A percentile compares a stretch with the other conserved stretches of the same genome.
Evolutionary conservation across 2,113 vertebrate genomes (phyloP).

Genomic region (Athene cunicularia): DNA sequence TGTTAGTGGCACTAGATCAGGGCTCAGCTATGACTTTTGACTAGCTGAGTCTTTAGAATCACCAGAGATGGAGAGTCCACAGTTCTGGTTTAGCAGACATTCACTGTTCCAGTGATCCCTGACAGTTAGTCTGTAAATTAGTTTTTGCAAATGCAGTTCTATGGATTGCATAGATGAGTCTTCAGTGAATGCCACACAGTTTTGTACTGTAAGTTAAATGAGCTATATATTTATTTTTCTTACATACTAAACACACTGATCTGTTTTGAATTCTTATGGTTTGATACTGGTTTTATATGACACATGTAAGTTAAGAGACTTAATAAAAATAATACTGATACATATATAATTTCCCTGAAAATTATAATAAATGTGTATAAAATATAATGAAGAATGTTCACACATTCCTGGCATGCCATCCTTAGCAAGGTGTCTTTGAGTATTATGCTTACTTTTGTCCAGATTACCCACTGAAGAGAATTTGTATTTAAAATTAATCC

Average conservation of each 20-base stretch:
- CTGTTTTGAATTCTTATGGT: neutral
- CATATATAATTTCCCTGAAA: neutral
- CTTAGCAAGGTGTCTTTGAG: neutral
- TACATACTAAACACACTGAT: neutral
- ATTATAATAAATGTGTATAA: neutral
- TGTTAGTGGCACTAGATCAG: neutral
- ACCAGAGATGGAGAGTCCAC: neutral
- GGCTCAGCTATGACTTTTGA: neutral
- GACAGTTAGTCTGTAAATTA: neutral
- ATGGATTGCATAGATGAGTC: neutral
- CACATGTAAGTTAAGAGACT: neutral
- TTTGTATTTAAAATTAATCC: neutral
- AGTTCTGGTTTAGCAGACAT: neutral
- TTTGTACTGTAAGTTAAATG: neutral
- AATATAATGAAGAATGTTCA: neutral
- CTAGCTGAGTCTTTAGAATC: neutral
- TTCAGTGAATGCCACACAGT: neutral
- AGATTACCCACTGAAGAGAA: neutral
- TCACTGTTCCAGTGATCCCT: neutral
- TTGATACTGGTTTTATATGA: neutral
- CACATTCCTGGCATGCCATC: neutral
- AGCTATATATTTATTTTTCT: neutral
- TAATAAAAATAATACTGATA: neutral
- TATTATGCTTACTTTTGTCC: neutral
- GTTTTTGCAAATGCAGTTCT: neutral